phyloP scores from a whole-genome alignment of 2,113 vertebrate genomes.

The Argyrosomus japonicus region DNA sequence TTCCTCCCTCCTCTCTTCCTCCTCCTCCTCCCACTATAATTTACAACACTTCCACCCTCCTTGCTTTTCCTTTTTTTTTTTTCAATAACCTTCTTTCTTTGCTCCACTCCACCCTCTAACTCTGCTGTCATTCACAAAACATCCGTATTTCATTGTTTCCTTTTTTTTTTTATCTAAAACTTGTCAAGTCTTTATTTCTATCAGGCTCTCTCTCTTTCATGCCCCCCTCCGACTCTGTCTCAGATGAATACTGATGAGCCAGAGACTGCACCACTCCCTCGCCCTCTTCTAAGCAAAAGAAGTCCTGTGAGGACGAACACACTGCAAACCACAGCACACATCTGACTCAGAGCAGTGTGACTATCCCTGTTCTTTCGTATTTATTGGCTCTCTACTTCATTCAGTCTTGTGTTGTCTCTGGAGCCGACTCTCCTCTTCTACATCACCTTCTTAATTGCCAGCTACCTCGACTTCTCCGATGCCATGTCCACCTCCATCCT shows the following conservation, averaged over 20 bases:
- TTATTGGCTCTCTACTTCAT: constrained; percentile 54
- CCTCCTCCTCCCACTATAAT: constrained; percentile 64
- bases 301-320: constrained; percentile 56
- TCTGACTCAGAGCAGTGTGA: constrained; percentile 56
- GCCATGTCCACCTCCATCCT: constrained; percentile 17
- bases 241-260: constrained; percentile 73
- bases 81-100: constrained; percentile 21
- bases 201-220: constrained; percentile 10
- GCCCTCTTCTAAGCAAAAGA: constrained; percentile 56
- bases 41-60: constrained; percentile 40
- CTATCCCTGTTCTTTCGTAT: constrained; percentile 39
- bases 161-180: constrained; percentile 14
- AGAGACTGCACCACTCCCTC: constrained; percentile 72
- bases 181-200: constrained; percentile 28
- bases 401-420: constrained; percentile 41
- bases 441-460: constrained; percentile 45
- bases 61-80: constrained; percentile 14
- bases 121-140: constrained; percentile 67
- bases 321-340: constrained; percentile 43
- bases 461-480: constrained; percentile 15
- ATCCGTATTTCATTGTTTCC: constrained; percentile 24
- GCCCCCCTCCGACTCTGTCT: neutral
- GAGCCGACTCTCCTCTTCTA: constrained; percentile 41
- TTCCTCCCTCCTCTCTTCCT: constrained; percentile 53
- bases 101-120: constrained; percentile 27